Percentiles rank a stretch among this genome's conserved stretches.
Conservation (phyloP, 2,113 vertebrate species). For the Odobenus rosmarus region DNA sequence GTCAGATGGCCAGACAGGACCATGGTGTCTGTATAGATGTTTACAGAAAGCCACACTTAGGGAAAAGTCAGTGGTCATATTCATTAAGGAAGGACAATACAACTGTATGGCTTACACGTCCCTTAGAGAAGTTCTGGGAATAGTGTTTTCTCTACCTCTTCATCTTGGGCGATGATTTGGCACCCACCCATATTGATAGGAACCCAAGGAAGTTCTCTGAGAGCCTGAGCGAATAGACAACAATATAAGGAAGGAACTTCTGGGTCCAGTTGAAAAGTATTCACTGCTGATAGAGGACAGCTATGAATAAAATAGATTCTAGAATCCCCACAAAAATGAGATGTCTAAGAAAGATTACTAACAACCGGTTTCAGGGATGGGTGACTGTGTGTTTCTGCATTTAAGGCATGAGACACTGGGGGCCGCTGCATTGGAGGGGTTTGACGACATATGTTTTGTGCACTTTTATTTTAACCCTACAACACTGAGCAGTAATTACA, state of each 20-base stretch:
- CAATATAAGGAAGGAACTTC: not conserved
- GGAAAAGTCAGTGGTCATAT: no score
- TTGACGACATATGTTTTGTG: not conserved
- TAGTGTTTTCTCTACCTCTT: not conserved
- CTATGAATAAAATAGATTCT: not conserved
- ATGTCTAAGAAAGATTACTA: not conserved
- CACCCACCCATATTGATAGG: no score
- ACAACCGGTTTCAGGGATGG: not conserved
- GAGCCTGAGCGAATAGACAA: not conserved
- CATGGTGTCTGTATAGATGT: rapidly evolving
- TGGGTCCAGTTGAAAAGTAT: not conserved
- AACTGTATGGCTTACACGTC: not conserved
- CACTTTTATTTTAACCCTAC: not conserved
- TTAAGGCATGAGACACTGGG: not conserved
- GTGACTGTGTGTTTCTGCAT: not conserved
- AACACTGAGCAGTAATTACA: not conserved
- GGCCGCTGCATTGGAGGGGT: not conserved
- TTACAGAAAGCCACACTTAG: not conserved
- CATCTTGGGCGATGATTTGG: not conserved
- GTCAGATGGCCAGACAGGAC: not conserved
- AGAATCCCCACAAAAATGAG: not conserved
- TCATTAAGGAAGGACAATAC: rapidly evolving
- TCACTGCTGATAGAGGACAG: not conserved
- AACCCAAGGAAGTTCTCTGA: not conserved
- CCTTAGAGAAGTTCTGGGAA: not conserved